Percentiles rank a stretch among this genome's conserved stretches.
Conservation (phyloP, 2,888 invertebrate species). For the Erebia epiphron region DNA sequence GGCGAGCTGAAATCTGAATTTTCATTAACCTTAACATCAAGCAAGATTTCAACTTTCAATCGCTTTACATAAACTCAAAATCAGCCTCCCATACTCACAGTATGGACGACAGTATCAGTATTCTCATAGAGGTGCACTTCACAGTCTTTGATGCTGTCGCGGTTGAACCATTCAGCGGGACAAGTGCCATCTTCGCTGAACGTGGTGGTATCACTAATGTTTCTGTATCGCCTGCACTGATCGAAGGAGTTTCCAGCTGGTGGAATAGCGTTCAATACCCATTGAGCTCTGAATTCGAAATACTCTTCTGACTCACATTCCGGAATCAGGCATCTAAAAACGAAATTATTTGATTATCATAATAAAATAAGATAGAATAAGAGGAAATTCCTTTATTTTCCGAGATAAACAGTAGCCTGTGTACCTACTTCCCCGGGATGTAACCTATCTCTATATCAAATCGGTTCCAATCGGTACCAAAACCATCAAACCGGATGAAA, state of each 20-base stretch:
- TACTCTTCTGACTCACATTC: constrained; percentile 54
- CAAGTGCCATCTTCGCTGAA: constrained; percentile 43
- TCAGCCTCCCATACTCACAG: constrained; percentile 53
- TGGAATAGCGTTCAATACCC: constrained; percentile 76
- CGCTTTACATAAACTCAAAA: too few species aligned
- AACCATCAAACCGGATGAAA: too few species aligned
- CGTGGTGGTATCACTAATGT: constrained; percentile 22
- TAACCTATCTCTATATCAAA: too few species aligned
- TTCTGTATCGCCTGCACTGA: constrained; percentile 70
- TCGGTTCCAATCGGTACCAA: too few species aligned
- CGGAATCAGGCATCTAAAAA: constrained; percentile 57
- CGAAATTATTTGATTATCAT: not conserved
- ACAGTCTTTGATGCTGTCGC: constrained; percentile 46
- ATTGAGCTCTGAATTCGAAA: constrained; percentile 60
- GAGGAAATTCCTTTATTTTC: too few species aligned
- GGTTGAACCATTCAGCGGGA: constrained; percentile 58
- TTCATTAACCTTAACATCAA: too few species aligned
- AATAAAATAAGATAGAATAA: too few species aligned
- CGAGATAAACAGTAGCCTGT: too few species aligned
- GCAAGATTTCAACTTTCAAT: too few species aligned
- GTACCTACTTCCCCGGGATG: too few species aligned
- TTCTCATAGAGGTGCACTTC: constrained; percentile 59
- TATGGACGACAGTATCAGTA: constrained; percentile 63
- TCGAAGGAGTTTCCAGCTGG: constrained; percentile 55
- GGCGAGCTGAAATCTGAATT: too few species aligned